These are phyloP conservation scores for Nansenia antarctica DNA, from an alignment of 2,113 vertebrate species.

Conservation along the genomic window DNA sequence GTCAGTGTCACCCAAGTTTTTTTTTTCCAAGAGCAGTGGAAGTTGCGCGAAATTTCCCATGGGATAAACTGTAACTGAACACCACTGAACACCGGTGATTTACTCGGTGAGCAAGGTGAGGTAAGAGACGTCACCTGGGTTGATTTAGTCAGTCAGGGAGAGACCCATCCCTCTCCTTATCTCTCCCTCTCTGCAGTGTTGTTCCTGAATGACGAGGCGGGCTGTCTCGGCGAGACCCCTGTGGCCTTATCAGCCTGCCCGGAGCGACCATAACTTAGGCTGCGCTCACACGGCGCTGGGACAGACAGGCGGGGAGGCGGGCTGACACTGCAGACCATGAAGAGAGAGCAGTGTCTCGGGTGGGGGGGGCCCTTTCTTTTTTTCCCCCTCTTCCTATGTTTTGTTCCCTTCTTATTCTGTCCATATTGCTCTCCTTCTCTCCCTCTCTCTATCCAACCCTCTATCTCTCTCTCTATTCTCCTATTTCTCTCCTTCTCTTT, in stretches of 20 bases:
- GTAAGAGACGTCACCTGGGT: too few species aligned
- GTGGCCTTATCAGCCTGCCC: neutral
- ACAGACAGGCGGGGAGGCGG: neutral
- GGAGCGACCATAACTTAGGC: constrained; percentile 13
- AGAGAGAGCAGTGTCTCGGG: too few species aligned
- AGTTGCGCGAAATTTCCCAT: too few species aligned
- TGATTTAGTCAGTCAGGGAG: too few species aligned
- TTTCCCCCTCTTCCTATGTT: neutral
- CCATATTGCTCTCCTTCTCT: neutral
- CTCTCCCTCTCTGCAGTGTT: neutral
- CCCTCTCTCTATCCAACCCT: neutral
- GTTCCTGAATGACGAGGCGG: constrained; percentile 53
- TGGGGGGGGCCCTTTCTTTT: too few species aligned
- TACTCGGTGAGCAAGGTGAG: too few species aligned
- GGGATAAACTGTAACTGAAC: too few species aligned
- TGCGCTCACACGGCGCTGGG: neutral
- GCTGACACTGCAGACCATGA: neutral
- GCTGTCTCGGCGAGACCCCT: neutral
- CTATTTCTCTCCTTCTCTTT: too few species aligned
- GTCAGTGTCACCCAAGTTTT: too few species aligned
- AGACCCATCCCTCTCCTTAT: too few species aligned
- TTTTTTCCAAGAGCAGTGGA: too few species aligned
- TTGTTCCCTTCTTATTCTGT: neutral
- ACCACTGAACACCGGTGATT: too few species aligned
- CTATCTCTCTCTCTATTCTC: neutral